phyloP scores from a whole-genome alignment of 2,113 vertebrate genomes.

The Nyctereutes procyonoides region DNA sequence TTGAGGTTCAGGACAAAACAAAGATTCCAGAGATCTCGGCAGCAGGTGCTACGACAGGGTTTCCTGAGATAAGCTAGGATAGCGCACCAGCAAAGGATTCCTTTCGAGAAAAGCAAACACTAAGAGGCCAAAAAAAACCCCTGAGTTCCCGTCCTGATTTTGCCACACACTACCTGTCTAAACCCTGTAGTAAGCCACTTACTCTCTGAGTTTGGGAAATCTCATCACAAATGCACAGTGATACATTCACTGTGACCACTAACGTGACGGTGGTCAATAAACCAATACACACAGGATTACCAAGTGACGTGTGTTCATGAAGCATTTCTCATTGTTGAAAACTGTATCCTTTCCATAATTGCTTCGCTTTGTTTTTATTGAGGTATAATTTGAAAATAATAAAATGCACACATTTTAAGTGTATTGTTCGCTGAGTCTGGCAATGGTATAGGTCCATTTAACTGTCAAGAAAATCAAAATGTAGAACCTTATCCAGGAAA shows the following conservation, averaged over 20 bases:
- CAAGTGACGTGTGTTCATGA: accelerated
- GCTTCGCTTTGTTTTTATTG: neutral
- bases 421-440: neutral
- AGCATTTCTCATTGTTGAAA: neutral
- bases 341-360: neutral
- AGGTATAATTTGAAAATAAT: neutral
- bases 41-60: accelerated
- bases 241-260: neutral
- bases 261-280: accelerated
- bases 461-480: neutral
- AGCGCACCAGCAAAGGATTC: accelerated
- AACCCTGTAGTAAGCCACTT: neutral
- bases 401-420: neutral
- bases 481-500: neutral
- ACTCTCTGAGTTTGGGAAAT: neutral
- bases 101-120: neutral
- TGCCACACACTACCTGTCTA: neutral
- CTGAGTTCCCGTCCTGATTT: too few relatives aligned
- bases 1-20: neutral
- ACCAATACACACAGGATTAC: accelerated
- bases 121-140: neutral
- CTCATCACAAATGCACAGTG: neutral
- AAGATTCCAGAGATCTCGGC: too few relatives aligned
- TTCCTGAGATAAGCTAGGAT: accelerated
- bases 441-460: neutral